Conservation (phyloP, 2,888 invertebrate genomes). For the Smittia aterrima region DNA sequence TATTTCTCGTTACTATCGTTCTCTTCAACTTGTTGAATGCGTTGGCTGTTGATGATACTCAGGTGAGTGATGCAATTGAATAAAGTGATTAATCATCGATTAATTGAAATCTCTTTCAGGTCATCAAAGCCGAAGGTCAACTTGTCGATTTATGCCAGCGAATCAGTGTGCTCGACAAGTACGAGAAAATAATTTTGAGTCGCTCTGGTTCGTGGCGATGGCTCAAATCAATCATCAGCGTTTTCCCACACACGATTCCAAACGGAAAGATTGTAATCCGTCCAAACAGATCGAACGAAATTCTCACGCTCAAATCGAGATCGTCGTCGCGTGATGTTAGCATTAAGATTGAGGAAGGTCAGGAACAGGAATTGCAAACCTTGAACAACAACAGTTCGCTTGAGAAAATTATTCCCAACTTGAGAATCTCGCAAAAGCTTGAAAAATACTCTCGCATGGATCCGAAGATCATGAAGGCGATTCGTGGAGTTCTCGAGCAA, state of each 20-base stretch:
- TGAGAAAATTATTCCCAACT: background rate
- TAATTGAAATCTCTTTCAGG: background rate
- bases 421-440: background rate
- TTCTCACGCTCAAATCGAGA: conserved; percentile 54
- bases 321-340: conserved; percentile 51
- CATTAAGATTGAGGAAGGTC: conserved; percentile 40
- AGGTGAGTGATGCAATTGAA: conserved; percentile 47
- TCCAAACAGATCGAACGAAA: conserved; percentile 63
- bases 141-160: conserved; percentile 31
- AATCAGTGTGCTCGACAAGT: conserved; percentile 8
- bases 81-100: too few species aligned
- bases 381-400: conserved; percentile 32
- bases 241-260: conserved; percentile 65
- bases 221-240: conserved; percentile 52
- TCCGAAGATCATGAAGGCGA: conserved; percentile 61
- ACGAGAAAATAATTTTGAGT: conserved; percentile 36
- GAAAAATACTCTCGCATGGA: conserved; percentile 58
- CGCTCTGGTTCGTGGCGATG: conserved; percentile 1
- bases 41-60: conserved; percentile 81
- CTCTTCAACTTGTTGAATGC: conserved; percentile 80
- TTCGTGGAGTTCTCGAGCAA: conserved; percentile 56
- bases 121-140: conserved; percentile 44
- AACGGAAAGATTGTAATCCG: conserved; percentile 64
- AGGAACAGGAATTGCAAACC: conserved; percentile 26
- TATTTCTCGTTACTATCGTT: conserved; percentile 79